Evolutionary conservation across 2,113 vertebrate species (phyloP), one percentile per base, ranked within the genome.

Genomic region (Plectropomus leopardus): DNA sequence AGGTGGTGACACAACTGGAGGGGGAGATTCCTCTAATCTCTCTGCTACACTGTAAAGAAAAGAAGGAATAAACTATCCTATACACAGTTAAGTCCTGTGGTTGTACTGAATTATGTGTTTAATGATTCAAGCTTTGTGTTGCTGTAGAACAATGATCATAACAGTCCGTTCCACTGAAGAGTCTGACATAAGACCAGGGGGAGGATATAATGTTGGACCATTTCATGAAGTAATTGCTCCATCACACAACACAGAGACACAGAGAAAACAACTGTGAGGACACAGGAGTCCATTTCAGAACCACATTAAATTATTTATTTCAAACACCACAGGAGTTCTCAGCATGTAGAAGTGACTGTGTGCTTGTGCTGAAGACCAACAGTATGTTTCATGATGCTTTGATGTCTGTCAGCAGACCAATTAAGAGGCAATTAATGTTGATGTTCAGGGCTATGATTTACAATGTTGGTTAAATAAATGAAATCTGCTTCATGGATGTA

Each of bases 141-240:
- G 30, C 32, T 32, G n/a, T 17, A 78, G n/a, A 30, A n/a, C 3
- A 0, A 50, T 65, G 30, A 36, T n/a, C 50, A 55, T 64, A 21
- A 53, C 21, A 40, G 24, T 48, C 10, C 65, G 16, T 67, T 40
- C 7, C 34, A 36, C 57, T 74, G 32, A 77, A 26, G 24, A 57
- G n/a, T 23, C 45, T 59, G 55, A 75, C 48, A 76, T 58, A 78
- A 82, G 70, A 76, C 44, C 55, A 67, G 60, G 24, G 74, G 59
- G 34, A 50, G 71, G 17, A 66, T 58, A 28, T 64, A n/a, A 74
- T 17, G 34, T 50, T 77, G 58, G 17, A 75, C 34, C 68, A 84
- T 55, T 79, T 76, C 78, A 74, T 45, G 59, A 45, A 70, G 51
- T 82, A 77, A 82, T 72, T 78, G 71, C 42, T 71, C 47, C 72